Conservation (phyloP, 2,797 vertebrate species). For the Dendrocincla fuliginosa region DNA sequence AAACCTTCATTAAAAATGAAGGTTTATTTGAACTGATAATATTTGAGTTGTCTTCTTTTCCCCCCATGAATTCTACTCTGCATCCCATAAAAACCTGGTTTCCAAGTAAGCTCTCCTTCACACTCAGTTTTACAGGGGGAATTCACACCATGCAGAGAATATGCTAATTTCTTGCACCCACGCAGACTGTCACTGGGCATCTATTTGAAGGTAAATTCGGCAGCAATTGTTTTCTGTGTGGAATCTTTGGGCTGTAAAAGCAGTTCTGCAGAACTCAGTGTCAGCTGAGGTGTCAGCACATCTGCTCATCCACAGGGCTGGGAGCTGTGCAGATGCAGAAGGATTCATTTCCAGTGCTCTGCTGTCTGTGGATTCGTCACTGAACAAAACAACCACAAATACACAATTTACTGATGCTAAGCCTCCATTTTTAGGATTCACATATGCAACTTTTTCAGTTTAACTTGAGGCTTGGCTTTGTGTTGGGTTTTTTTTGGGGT, state of each 20-base stretch:
- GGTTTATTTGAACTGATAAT: background rate
- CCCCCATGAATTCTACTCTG: background rate
- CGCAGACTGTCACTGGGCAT: background rate
- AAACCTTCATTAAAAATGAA: background rate
- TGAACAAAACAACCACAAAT: background rate
- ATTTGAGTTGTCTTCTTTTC: background rate
- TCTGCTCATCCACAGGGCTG: rapidly evolving
- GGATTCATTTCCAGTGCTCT: background rate
- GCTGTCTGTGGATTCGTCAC: background rate
- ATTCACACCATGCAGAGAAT: background rate
- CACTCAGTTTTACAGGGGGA: background rate
- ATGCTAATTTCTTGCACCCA: background rate
- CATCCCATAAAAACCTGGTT: background rate
- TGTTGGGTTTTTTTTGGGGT: background rate
- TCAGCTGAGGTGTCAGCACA: background rate
- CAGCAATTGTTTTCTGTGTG: background rate
- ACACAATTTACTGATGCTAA: background rate
- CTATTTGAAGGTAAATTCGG: background rate
- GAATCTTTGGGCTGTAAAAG: background rate
- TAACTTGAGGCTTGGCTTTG: background rate
- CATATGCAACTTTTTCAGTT: background rate
- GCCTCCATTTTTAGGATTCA: background rate
- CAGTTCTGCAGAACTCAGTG: background rate
- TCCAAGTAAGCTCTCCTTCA: background rate
- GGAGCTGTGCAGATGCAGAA: background rate